A percentile compares a stretch with the other conserved stretches of the same genome.
phyloP scores from a whole-genome alignment of 2,888 invertebrate genomes.

The Drosophila robusta region DNA sequence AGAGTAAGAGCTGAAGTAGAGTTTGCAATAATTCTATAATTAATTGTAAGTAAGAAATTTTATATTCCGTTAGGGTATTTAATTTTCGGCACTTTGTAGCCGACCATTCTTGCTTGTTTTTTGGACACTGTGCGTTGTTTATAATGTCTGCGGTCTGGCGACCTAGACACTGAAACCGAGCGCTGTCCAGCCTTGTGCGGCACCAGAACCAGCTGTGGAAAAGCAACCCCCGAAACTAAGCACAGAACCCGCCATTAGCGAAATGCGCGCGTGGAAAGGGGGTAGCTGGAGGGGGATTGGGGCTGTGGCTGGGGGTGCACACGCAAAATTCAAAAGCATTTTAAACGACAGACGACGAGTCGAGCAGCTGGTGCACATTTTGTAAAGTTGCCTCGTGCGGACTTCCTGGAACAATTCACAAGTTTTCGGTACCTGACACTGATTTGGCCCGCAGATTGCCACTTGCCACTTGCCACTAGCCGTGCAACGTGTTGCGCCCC shows the following conservation, averaged over 20 bases:
- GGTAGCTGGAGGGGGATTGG: neutral
- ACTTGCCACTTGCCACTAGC: slow-evolving; percentile 23
- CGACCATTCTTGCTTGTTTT: slow-evolving; percentile 1
- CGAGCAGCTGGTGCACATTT: slow-evolving; percentile 67
- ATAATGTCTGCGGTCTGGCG: slow-evolving; percentile 81
- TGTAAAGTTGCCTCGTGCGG: slow-evolving; percentile 2
- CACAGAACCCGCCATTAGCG: slow-evolving; percentile 47
- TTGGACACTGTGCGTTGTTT: slow-evolving; percentile 63
- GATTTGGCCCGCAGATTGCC: slow-evolving; percentile 45
- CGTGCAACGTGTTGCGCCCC: slow-evolving; percentile 67
- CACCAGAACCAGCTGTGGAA: slow-evolving; percentile 24
- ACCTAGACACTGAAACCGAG: slow-evolving; percentile 67
- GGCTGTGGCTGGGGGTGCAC: neutral
- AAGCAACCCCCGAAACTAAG: slow-evolving; percentile 63
- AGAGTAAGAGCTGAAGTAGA: no score
- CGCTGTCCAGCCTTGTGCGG: slow-evolving; percentile 17
- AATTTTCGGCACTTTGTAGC: neutral
- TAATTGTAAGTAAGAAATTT: neutral
- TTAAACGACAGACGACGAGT: slow-evolving; percentile 33
- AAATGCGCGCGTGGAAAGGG: slow-evolving; percentile 8
- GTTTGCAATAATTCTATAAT: neutral
- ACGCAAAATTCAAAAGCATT: slow-evolving; percentile 73
- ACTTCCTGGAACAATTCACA: slow-evolving; percentile 49
- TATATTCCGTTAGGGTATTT: neutral
- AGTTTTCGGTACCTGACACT: slow-evolving; percentile 55